Evolutionary conservation across 1,140 invertebrate genomes (phyloP), one percentile per base, ranked within the genome.

Genomic region (Limonius californicus): DNA sequence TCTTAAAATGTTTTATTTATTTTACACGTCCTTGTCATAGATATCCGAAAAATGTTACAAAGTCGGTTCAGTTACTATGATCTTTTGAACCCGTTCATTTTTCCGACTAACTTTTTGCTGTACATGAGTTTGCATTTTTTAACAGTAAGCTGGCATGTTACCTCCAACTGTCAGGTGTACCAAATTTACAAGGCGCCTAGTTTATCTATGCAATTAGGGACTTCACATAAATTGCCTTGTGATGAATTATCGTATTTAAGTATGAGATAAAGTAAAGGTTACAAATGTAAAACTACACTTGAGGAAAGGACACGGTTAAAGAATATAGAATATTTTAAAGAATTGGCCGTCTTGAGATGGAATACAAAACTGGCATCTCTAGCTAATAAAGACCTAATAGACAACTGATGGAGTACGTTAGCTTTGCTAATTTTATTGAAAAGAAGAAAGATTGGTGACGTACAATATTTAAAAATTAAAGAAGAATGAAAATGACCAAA

Each of bases 391-490:
- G 56, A 42, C 16, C 12, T 57, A 16, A 6, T 4, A 19, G 56
- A 57, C n/a, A 57, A 57, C 39, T 2, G 39, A 14, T 57, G 56
- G 56, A 57, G 42, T 61, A 35, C 45, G 3, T 62, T 68, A 23
- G 23, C 64, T 14, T 60, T 68, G 43, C 32, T 68, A 45, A 66
- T 66, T 43, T 8, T 68, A 21, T 70, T 70, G 55, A 68, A 68
- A 27, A 61, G 66, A 62, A 57, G 64, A 60, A n/a, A 65, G 20
- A 69, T 68, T 58, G 68, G 66, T 0, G 68, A 67, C 58, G 65
- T 69, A 23, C 65, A 69, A 42, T 69, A 35, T 62, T 55, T 70
- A 21, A 70, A 70, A 68, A 58, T 68, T 23, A 9, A 56, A 21
- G 64, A n/a, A 68, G 35, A 68, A 70, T 19, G 20, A 57, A 9